phyloP scores from a whole-genome alignment of 64 coral and sea anemone species.

The Montipora efflorescens region DNA sequence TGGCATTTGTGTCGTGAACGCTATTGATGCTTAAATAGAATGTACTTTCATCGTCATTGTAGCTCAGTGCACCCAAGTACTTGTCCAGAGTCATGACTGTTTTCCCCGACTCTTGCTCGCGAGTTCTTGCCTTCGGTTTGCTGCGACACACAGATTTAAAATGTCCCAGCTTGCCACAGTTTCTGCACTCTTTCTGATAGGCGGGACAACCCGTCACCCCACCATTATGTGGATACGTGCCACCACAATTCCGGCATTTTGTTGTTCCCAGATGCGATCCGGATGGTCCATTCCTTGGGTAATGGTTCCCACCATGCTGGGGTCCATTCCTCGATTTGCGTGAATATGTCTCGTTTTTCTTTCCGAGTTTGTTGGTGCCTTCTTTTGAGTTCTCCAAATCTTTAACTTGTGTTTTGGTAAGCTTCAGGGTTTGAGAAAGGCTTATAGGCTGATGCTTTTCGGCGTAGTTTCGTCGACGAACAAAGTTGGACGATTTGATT shows the following conservation, averaged over 20 bases:
- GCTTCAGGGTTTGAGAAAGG: background rate
- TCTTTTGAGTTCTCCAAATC: constrained; percentile 33
- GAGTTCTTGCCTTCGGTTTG: background rate
- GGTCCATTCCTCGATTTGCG: background rate
- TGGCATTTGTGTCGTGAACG: background rate
- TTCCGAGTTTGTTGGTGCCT: background rate
- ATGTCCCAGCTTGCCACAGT: constrained; percentile 36
- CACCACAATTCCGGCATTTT: constrained; percentile 41
- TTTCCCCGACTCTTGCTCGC: background rate
- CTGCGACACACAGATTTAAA: constrained; percentile 52
- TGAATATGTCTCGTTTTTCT: background rate
- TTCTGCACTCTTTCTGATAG: constrained; percentile 36
- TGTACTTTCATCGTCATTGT: constrained; percentile 47
- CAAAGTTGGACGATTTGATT: background rate
- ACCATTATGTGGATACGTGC: constrained; percentile 53
- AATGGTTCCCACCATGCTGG: background rate
- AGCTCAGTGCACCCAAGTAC: background rate
- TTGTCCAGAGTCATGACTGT: background rate
- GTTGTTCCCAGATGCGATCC: background rate
- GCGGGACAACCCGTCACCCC: constrained; percentile 55
- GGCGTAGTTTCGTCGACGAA: background rate
- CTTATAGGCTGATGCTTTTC: constrained; percentile 13
- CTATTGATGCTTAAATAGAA: constrained; percentile 32
- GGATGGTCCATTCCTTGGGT: background rate
- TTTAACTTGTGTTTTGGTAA: constrained; percentile 34